Conservation (phyloP, 1,140 invertebrate species). For the Drusus annulatus region DNA sequence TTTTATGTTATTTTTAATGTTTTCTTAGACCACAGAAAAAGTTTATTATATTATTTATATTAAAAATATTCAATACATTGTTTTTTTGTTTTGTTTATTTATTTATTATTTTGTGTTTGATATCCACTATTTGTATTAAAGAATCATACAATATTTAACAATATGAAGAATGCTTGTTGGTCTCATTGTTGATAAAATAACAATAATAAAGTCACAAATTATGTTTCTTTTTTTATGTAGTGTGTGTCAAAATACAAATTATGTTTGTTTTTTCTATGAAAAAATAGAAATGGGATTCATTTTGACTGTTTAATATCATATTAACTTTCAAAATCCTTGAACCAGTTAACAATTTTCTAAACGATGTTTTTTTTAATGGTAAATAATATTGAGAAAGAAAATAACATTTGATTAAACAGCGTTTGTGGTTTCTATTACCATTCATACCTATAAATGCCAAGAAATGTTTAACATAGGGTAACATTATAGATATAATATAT, state of each 20-base stretch:
- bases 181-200: too few species aligned
- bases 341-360: too few species aligned
- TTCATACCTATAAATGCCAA: conserved; percentile 22
- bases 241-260: too few species aligned
- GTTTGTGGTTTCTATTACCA: conserved; percentile 25
- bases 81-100: conserved; percentile 4
- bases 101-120: conserved; percentile 15
- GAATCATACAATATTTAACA: too few species aligned
- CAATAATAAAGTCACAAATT: too few species aligned
- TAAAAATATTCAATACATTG: not conserved
- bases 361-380: not conserved
- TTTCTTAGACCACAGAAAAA: not conserved
- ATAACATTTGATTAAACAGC: not conserved
- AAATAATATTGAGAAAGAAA: not conserved
- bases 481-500: conserved; percentile 37
- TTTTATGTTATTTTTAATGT: too few species aligned
- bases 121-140: not conserved
- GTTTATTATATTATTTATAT: conserved; percentile 1
- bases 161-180: too few species aligned
- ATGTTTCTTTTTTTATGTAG: too few species aligned
- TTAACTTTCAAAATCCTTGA: not conserved
- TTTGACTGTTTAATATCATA: conserved; percentile 1
- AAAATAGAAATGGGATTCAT: conserved; percentile 8
- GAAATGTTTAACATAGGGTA: conserved; percentile 12
- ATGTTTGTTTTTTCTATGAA: conserved; percentile 28